Evolutionary conservation across 1,140 invertebrate genomes (phyloP).

Genomic region (Zaprionus kolodkinae): DNA sequence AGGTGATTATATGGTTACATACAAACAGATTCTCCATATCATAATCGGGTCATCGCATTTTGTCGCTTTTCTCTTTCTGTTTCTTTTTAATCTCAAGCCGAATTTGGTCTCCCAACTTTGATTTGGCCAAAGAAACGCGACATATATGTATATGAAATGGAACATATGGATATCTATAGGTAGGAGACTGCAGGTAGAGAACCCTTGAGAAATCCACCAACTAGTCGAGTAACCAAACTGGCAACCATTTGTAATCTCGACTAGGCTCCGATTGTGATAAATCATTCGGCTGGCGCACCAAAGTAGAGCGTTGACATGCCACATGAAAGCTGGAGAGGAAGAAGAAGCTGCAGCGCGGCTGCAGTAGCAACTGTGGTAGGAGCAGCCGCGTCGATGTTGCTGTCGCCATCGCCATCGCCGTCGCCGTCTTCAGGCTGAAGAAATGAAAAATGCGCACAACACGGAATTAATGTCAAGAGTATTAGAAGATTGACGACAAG

Average conservation of each 20-base stretch:
- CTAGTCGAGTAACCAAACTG: constrained; percentile 27
- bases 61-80: constrained; percentile 22
- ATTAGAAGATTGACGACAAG: constrained; percentile 67
- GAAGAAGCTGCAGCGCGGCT: background rate
- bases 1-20: constrained; percentile 28
- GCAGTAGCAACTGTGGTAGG: background rate
- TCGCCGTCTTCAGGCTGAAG: constrained; percentile 17
- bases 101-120: constrained; percentile 21
- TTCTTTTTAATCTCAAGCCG: constrained; percentile 10
- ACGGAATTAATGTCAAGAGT: constrained; percentile 72
- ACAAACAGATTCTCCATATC: constrained; percentile 40
- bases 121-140: background rate
- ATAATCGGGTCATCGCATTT: constrained; percentile 58
- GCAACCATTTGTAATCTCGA: constrained; percentile 46
- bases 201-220: constrained; percentile 31
- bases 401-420: too few relatives aligned
- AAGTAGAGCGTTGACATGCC: constrained; percentile 67
- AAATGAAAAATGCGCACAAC: constrained; percentile 67
- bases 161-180: background rate
- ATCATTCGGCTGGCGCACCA: constrained; percentile 55
- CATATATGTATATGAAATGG: background rate
- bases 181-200: background rate
- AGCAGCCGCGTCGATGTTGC: too few relatives aligned
- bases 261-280: constrained; percentile 49
- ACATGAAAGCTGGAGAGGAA: constrained; percentile 41